phyloP scores from a whole-genome alignment of 1,140 invertebrate species.

The Drosophila busckii region DNA sequence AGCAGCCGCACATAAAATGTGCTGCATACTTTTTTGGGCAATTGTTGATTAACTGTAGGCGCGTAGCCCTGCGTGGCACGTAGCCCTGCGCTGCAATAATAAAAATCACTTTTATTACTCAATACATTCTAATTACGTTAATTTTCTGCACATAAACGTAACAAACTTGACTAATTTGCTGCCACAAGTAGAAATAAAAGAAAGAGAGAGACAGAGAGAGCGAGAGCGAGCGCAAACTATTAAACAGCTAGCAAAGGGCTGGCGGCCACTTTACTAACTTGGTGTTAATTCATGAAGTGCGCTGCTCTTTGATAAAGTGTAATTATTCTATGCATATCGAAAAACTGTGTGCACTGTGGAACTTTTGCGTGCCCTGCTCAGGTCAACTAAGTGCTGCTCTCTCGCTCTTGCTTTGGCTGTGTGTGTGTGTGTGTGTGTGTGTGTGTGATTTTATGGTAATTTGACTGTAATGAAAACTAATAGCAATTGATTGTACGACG shows the following conservation, averaged over 20 bases:
- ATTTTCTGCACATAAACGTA: conserved; percentile 63
- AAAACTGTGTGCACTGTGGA: conserved; percentile 56
- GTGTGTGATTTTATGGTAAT: conserved; percentile 75
- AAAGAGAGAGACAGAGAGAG: not conserved
- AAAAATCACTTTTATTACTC: conserved; percentile 76
- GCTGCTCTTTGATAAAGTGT: conserved; percentile 64
- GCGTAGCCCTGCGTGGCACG: too few relatives aligned
- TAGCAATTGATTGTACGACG: conserved; percentile 73
- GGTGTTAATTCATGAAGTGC: conserved; percentile 66
- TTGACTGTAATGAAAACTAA: conserved; percentile 73
- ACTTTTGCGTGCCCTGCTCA: too few relatives aligned
- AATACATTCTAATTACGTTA: conserved; percentile 75
- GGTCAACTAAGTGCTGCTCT: conserved; percentile 19
- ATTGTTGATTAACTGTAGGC: too few relatives aligned
- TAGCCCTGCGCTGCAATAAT: conserved; percentile 51
- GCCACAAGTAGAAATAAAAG: too few relatives aligned
- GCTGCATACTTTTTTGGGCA: too few relatives aligned
- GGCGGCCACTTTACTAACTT: too few relatives aligned
- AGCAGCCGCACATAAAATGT: too few relatives aligned
- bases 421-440: too few relatives aligned
- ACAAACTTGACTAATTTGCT: conserved; percentile 71
- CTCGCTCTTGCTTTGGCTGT: too few relatives aligned
- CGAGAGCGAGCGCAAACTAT: conserved; percentile 14
- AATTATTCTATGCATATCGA: conserved; percentile 76
- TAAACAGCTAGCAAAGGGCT: conserved; percentile 6